Base-by-base conservation (phyloP, 2,113 vertebrate genomes). In the Sander vitreus region DNA sequence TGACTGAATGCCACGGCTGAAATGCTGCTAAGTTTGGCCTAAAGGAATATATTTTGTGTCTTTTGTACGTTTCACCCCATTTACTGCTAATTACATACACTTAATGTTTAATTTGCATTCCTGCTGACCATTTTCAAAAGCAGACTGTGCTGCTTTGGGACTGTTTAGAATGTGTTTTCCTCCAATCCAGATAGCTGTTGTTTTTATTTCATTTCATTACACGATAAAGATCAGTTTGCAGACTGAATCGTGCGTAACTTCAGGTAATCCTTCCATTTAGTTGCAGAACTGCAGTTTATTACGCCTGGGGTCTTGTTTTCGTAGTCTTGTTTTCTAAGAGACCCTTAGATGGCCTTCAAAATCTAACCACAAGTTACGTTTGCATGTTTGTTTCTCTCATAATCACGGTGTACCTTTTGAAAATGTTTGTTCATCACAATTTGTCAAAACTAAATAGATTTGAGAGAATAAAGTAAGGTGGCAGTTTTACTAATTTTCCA, bases 61-160 rank as follows among this genome's bases (percentile, higher is more conserved):
- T 69, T 39, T 36, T 63, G 75, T 63, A 19, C 47, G 55, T 51
- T 78, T 68, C 50, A 63, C 70, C 60, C 43, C 64, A 84, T 90
- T 87, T 84, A 67, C 16, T n/a, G 4, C 43, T 82, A 82, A 88
- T 81, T 81, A 69, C 67, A 73, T 30, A 12, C 25, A 79, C 48
- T 81, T 85, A 51, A 71, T 73, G 50, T 69, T 80, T 70, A 9
- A 86, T 81, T 84, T 80, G 33, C 62, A 66, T 85, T 85, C 80
- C 62, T 54, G 62, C 43, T 76, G 48, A 57, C 11, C n/a, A 6
- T 70, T 77, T 76, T 53, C n/a, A 14, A 65, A 55, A 64, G 16
- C 45, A 58, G 11, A 70, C 48, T 43, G 55, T 2, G 12, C 25
- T 30, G 23, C 15, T 75, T 47, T 70, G 9, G 36, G 62, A 58